These are phyloP conservation scores for Schizothorax lantsangensis DNA, from an alignment of 2,797 vertebrate species.

Conservation along the genomic window DNA sequence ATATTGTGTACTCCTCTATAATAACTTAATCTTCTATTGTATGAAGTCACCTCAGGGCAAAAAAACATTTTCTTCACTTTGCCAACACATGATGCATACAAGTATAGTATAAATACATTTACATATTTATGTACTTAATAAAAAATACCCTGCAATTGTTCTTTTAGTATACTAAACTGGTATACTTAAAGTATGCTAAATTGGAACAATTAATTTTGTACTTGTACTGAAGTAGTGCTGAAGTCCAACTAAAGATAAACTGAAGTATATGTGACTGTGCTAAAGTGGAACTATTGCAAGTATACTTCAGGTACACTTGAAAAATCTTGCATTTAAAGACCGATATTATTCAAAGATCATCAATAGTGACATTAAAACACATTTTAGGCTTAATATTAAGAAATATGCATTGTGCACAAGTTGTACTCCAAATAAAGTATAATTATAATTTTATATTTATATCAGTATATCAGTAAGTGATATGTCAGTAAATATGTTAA, in stretches of 20 bases:
- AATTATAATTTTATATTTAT: neutral
- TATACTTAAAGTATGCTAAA: neutral
- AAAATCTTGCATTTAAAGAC: too few relatives aligned
- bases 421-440: too few relatives aligned
- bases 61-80: neutral
- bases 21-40: neutral
- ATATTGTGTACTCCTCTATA: conserved; percentile 18
- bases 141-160: neutral
- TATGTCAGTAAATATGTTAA: neutral
- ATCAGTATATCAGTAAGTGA: neutral
- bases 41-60: neutral
- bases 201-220: too few relatives aligned
- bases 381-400: too few relatives aligned
- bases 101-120: neutral
- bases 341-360: too few relatives aligned
- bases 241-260: neutral
- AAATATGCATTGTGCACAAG: too few relatives aligned
- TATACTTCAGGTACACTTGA: neutral
- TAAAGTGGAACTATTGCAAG: neutral
- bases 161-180: neutral
- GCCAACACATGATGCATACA: neutral
- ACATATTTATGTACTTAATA: neutral
- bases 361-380: too few relatives aligned
- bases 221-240: neutral
- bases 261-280: neutral